Base-by-base conservation (phyloP, 2,113 vertebrate species). In the Chamaetylas fuelleborni region DNA sequence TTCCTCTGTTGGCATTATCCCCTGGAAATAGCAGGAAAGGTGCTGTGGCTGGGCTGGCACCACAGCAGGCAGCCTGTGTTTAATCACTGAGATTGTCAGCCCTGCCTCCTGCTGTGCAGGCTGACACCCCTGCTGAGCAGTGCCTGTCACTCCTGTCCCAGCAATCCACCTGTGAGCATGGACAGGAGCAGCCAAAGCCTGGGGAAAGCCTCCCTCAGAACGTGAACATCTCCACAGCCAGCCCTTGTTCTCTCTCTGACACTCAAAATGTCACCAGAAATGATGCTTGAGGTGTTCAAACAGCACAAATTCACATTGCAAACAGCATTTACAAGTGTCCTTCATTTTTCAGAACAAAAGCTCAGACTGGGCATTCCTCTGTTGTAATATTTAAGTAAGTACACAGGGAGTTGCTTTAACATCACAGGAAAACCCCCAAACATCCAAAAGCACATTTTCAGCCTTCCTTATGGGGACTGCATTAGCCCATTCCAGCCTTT, bases 271-370 rank as follows among this genome's bases (percentile, higher is more conserved):
- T 19, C 82, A 61, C 19, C 14, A 40, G 34, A 51, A 73, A 76
- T 2, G 6, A 38, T 5, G 18, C 19, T 2, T 29, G 24, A 20
- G 28, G 29, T 19, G 60, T 8, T 53, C 60, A 29, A 56, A 47
- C 3, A 19, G 5, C 2, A 8, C 22, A 29, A 31, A 71, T 12
- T 65, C 78, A 34, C 1, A 0, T 0, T n/a, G 28, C 12, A 51
- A 51, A 33, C 18, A 51, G 42, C 20, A 29, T n/a, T 74, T 65
- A n/a, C 14, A 33, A 25, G 43, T 56, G n/a, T 11, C 47, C 42
- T 61, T 20, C 8, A 3, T 29, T 67, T 67, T 58, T 74, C 31
- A 29, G 9, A 80, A 36, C 2, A 43, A 51, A 60, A 80, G 25
- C 38, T 58, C 7, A 36, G n/a, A 15, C 4, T 23, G 15, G 24